These are phyloP conservation scores for Salminus brasiliensis DNA, from an alignment of 2,113 vertebrate species.

Conservation along the genomic window DNA sequence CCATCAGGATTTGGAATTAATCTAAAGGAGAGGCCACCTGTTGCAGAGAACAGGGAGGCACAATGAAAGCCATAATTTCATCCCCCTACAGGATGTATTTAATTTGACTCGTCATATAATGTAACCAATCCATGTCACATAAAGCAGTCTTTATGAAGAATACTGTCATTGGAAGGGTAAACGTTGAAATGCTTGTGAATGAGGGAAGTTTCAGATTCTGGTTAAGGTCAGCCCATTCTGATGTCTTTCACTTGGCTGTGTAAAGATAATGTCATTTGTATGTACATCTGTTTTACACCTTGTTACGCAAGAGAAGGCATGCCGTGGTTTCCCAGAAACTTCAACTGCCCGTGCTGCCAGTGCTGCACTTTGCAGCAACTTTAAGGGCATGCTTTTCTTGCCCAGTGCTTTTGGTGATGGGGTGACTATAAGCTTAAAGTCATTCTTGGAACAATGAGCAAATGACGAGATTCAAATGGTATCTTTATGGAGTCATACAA, in stretches of 20 bases:
- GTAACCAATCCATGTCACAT: slow-evolving; percentile 59
- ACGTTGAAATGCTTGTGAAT: neutral
- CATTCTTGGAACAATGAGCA: neutral
- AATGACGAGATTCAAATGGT: neutral
- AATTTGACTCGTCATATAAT: slow-evolving; percentile 61
- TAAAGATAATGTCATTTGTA: neutral
- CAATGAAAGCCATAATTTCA: slow-evolving; percentile 55
- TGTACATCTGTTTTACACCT: neutral
- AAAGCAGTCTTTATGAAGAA: slow-evolving; percentile 53
- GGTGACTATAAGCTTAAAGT: neutral
- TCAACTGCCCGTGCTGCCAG: neutral
- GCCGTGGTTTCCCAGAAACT: neutral
- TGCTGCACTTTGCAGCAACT: neutral
- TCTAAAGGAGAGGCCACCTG: slow-evolving; percentile 74
- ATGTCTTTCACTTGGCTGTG: slow-evolving; percentile 7
- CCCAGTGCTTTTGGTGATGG: neutral
- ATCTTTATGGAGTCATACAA: slow-evolving; percentile 24
- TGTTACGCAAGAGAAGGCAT: neutral
- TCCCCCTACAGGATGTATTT: slow-evolving; percentile 57
- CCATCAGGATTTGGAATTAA: slow-evolving; percentile 67
- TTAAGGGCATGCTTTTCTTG: neutral
- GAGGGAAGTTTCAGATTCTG: neutral
- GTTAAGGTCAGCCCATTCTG: neutral
- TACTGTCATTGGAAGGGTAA: slow-evolving; percentile 9
- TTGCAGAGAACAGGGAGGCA: slow-evolving; percentile 63